These are phyloP conservation scores for Teleogryllus occipitalis DNA, from an alignment of 1,140 invertebrate species.

Conservation along the genomic window DNA sequence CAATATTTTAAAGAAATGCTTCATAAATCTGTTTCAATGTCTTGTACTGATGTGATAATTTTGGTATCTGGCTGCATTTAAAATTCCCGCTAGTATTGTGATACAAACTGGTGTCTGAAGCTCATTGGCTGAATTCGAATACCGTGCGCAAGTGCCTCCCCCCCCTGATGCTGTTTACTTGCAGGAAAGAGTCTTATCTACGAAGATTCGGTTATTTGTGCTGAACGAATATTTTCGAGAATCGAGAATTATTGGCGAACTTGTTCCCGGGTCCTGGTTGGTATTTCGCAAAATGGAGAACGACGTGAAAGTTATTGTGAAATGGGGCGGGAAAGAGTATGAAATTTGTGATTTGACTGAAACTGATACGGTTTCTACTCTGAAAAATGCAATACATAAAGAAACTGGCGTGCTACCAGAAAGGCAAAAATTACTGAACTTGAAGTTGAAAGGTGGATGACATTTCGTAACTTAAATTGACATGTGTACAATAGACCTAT, in stretches of 20 bases:
- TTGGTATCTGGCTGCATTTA: no score
- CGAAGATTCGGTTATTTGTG: no score
- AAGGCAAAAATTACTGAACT: constrained; percentile 85
- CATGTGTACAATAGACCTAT: not conserved
- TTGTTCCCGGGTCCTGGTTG: not conserved
- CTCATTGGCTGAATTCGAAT: no score
- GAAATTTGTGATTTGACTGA: constrained; percentile 56
- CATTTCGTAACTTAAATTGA: constrained; percentile 8
- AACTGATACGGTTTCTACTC: constrained; percentile 62
- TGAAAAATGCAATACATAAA: constrained; percentile 72
- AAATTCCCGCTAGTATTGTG: no score
- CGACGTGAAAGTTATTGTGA: constrained; percentile 57
- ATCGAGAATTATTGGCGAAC: not conserved
- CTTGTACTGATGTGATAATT: no score
- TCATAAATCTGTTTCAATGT: no score
- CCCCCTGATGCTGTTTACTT: no score
- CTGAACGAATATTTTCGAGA: no score
- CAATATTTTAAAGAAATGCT: no score
- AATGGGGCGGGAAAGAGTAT: constrained; percentile 88
- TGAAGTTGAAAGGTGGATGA: constrained; percentile 76
- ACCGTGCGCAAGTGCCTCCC: no score
- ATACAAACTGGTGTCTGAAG: no score
- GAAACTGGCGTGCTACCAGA: constrained; percentile 79
- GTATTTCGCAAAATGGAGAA: constrained; percentile 17
- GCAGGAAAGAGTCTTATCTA: no score